Evolutionary conservation across 2,113 vertebrate genomes (phyloP), one percentile per base, ranked within the genome.

Genomic region (Pica pica): DNA sequence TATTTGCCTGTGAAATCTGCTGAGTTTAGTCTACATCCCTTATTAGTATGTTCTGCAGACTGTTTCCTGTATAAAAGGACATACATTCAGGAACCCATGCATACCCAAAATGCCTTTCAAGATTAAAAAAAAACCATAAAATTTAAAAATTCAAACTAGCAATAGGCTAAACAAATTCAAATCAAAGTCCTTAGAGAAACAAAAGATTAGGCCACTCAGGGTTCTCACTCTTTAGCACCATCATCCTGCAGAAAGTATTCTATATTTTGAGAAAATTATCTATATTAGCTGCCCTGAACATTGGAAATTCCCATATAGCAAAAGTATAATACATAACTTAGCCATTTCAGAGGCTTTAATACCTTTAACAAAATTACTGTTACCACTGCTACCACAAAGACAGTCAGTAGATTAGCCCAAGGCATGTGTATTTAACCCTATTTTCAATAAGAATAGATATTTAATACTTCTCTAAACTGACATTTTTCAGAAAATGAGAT

Each of bases 401-500:
- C 24, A 85, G 90, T 14, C 60, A 18, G 37, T 31, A 91, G 15
- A 92, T 92, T 86, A 71, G 79, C 74, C 83, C 49, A 93, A 67
- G 78, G 70, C 59, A 92, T 44, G 67, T 71, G 80, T 87, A 89
- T 95, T 91, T 93, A 94, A 96, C 94, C 65, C 91, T 68, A 69
- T 78, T 96, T 96, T 94, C 77, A 94, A 78, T 52, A 37, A 91
- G 88, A 83, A 70, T 39, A 74, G 78, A 69, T 90, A 82, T 90
- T 92, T 94, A 94, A 74, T 76, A 82, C 63, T 81, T 88, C 83
- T 92, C 71, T 70, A 94, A 90, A 93, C 50, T 46, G 85, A 87
- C 76, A 96, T 97, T 96, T 98, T 96, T 95, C 90, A 91, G 87
- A 95, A 97, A 97, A 96, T 91, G 24, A 86, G 91, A 87, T 95